Base-by-base conservation (phyloP, 2,113 vertebrate genomes). In the Microcebus murinus region DNA sequence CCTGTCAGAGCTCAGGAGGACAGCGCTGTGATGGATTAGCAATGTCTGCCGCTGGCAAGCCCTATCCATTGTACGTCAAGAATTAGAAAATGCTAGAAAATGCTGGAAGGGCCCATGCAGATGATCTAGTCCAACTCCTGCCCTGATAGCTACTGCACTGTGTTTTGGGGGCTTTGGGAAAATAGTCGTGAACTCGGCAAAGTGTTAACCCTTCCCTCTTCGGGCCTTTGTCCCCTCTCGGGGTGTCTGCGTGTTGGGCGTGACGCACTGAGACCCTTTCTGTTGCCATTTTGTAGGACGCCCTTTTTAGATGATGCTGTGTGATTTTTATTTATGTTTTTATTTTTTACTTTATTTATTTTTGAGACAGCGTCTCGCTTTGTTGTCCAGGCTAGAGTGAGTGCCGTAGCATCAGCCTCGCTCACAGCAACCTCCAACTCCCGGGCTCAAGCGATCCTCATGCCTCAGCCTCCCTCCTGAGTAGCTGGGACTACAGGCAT, bases 251-350 rank as follows among this genome's bases (percentile, higher is more conserved):
- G 27, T 2, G 1, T 61, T 65, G 48, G 48, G 29, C 10, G 0
- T 48, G 34, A 17, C 1, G 0, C 61, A 4, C 21, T 81, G 12
- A 7, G 31, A 6, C 5, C 0, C 48, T n/a, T 82, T n/a, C 8
- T 73, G 42, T 55, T 48, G 13, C n/a, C 48, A 3, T 87, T n/a
- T 39, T 65, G 3, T 11, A 82, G 61, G n/a, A 29, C 27, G 8
- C 20, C 1, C 1, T 96, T 6, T 45, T 45, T 57, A 25, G 74
- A 20, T 39, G 45, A 34, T 48, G 63, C 57, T 36, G 6, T 8
- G 6, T 36, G 29, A 80, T 39, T 7, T 20, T 70, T 52, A 65
- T 34, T 45, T 45, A 45, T 42, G 42, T 45, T 45, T 45, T 45
- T 45, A 45, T 45, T 8, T 45, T 7, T 45, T 45, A 45, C 7